phyloP scores from a whole-genome alignment of 2,797 vertebrate genomes.

The Sebastes matsubarae region DNA sequence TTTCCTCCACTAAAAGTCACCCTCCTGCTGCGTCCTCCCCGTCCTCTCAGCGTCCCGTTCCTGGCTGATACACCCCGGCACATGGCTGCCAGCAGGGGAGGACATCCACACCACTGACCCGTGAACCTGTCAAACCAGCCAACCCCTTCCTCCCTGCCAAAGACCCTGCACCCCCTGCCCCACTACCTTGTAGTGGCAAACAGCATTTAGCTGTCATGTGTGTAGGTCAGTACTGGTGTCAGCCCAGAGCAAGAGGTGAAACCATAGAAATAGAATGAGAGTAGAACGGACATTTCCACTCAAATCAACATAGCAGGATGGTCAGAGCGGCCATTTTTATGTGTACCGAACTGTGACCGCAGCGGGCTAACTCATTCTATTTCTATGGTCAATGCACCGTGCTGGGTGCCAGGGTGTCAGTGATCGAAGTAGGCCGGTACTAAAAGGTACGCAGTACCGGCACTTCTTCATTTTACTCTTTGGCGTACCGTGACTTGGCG shows the following conservation, averaged over 20 bases:
- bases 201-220: slow-evolving; percentile 10
- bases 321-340: too few species aligned
- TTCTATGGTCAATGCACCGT: too few species aligned
- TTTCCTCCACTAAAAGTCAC: slow-evolving; percentile 37
- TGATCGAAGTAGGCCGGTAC: too few species aligned
- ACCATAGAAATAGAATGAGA: background rate
- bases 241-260: background rate
- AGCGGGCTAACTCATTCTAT: too few species aligned
- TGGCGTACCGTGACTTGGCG: too few species aligned
- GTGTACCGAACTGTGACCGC: too few species aligned
- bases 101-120: slow-evolving; percentile 56
- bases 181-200: background rate
- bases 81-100: slow-evolving; percentile 60
- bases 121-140: slow-evolving; percentile 58
- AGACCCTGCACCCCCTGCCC: background rate
- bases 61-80: slow-evolving; percentile 50
- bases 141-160: background rate
- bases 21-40: slow-evolving; percentile 43
- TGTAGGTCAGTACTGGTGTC: background rate
- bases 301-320: too few species aligned
- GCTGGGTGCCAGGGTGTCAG: too few species aligned
- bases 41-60: slow-evolving; percentile 47
- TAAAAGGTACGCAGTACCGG: too few species aligned
- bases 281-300: too few species aligned
- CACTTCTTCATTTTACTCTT: too few species aligned